phyloP scores from a whole-genome alignment of 2,888 invertebrate genomes.

The Esperia sulphurella region DNA sequence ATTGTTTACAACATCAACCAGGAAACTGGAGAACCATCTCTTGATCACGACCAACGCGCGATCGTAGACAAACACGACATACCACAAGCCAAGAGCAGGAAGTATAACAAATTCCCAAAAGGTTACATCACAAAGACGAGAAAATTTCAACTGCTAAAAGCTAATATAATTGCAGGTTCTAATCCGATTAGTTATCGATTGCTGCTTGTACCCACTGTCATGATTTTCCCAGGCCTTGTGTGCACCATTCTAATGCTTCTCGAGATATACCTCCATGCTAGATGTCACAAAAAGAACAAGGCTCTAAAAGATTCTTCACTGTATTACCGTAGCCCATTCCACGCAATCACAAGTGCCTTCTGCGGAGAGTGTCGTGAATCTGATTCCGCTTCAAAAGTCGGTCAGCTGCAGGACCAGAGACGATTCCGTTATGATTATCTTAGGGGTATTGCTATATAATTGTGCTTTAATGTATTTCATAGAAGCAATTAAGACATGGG shows the following conservation, averaged over 20 bases:
- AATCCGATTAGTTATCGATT: slow-evolving; percentile 67
- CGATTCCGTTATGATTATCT: slow-evolving; percentile 60
- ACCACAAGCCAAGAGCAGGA: slow-evolving; percentile 5
- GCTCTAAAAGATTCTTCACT: slow-evolving; percentile 74
- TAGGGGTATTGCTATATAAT: slow-evolving; percentile 41
- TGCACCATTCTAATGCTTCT: slow-evolving; percentile 71
- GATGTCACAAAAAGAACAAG: slow-evolving; percentile 84
- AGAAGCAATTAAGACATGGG: no score
- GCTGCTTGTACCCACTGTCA: slow-evolving; percentile 79
- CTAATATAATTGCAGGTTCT: slow-evolving; percentile 55
- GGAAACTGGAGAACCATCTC: slow-evolving; percentile 74
- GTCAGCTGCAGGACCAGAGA: slow-evolving; percentile 82
- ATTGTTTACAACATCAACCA: slow-evolving; percentile 57
- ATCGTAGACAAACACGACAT: neutral
- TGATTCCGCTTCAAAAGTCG: slow-evolving; percentile 80
- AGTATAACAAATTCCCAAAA: slow-evolving; percentile 42
- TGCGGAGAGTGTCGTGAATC: slow-evolving; percentile 84
- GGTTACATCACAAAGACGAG: slow-evolving; percentile 49
- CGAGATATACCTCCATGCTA: slow-evolving; percentile 82
- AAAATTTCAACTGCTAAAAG: slow-evolving; percentile 53
- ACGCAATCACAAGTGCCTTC: slow-evolving; percentile 83
- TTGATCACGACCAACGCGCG: slow-evolving; percentile 22
- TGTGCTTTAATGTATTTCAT: neutral
- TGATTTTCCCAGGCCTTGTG: slow-evolving; percentile 77
- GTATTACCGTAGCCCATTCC: slow-evolving; percentile 85